phyloP scores from a whole-genome alignment of 2,888 invertebrate genomes.

The Eristalinus sepulchralis region DNA sequence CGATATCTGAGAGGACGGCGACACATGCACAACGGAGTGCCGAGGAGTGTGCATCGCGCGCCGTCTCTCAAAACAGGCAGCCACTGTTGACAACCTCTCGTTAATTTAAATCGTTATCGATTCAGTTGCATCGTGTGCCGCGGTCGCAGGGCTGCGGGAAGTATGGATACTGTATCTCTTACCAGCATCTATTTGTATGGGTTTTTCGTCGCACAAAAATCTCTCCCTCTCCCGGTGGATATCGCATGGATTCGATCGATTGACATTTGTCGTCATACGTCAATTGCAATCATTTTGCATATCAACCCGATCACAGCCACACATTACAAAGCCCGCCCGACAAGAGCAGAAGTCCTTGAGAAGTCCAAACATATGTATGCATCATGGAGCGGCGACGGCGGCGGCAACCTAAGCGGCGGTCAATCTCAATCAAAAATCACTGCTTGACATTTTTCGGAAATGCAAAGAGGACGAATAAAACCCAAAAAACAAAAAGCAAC shows the following conservation, averaged over 20 bases:
- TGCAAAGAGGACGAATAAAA: constrained; percentile 54
- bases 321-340: constrained; percentile 19
- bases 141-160: not conserved
- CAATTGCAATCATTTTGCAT: constrained; percentile 59
- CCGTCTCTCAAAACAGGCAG: constrained; percentile 71
- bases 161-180: not conserved
- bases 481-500: constrained; percentile 5
- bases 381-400: constrained; percentile 17
- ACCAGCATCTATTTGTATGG: constrained; percentile 43
- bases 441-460: constrained; percentile 70
- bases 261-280: constrained; percentile 41
- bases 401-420: constrained; percentile 36
- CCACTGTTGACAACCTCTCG: constrained; percentile 81
- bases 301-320: constrained; percentile 17
- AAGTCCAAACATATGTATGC: constrained; percentile 2
- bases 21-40: constrained; percentile 71
- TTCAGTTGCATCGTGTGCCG: constrained; percentile 67
- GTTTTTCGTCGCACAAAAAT: constrained; percentile 13
- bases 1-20: constrained; percentile 76
- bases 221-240: not conserved
- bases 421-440: constrained; percentile 71
- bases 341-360: constrained; percentile 38
- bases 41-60: not conserved
- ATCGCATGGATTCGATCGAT: not conserved
- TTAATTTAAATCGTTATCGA: constrained; percentile 81